phyloP scores from a whole-genome alignment of 53 echinoderm and acorn worm species.

The Henricia sp. region DNA sequence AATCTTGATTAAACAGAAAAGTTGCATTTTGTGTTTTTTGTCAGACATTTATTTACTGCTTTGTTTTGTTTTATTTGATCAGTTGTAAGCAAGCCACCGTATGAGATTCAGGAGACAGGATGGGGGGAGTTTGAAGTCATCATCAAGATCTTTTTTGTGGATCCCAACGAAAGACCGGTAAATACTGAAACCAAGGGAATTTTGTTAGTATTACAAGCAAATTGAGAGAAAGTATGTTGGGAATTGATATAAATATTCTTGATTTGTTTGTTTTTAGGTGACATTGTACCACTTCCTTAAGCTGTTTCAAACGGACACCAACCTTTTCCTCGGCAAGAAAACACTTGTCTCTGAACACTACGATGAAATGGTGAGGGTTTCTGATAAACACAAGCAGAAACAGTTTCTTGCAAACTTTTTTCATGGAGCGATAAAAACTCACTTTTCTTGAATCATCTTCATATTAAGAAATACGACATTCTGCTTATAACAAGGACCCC shows the following conservation, averaged over 20 bases:
- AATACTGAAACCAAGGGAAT: conserved; percentile 16
- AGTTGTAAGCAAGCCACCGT: conserved; percentile 97
- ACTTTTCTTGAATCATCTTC: too few species aligned
- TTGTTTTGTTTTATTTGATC: conserved; percentile 8
- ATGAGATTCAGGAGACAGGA: conserved; percentile 96
- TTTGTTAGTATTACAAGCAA: neutral
- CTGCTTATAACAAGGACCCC: too few species aligned
- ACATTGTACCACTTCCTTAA: conserved; percentile 98
- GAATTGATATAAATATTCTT: neutral
- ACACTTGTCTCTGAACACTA: conserved; percentile 98
- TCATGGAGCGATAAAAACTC: too few species aligned
- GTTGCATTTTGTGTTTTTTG: too few species aligned
- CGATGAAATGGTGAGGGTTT: conserved; percentile 89
- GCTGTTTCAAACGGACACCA: conserved; percentile 93
- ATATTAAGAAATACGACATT: too few species aligned
- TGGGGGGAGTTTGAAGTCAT: conserved; percentile 99
- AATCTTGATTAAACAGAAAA: too few species aligned
- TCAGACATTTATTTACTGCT: neutral
- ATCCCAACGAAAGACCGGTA: conserved; percentile 99
- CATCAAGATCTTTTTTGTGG: conserved; percentile 96
- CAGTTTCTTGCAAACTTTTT: too few species aligned
- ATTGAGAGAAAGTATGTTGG: neutral
- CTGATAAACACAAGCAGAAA: too few species aligned
- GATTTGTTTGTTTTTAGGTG: conserved; percentile 66
- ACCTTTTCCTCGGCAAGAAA: conserved; percentile 91